Conservation (phyloP, 1,140 invertebrate genomes). For the Bathynomus jamesi region DNA sequence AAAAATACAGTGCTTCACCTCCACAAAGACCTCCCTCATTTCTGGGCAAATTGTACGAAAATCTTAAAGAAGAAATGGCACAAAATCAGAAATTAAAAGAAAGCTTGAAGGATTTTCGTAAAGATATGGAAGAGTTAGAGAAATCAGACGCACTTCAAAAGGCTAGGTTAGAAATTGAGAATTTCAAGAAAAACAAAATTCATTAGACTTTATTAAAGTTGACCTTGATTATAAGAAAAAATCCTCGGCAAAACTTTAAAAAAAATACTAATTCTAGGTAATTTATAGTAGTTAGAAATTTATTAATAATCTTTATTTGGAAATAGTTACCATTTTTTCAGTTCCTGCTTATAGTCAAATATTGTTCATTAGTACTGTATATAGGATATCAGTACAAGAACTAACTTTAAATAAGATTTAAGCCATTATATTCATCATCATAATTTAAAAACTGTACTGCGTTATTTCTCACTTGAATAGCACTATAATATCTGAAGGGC, state of each 20-base stretch:
- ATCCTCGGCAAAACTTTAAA: too few relatives aligned
- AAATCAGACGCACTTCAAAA: slow-evolving; percentile 92
- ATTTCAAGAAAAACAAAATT: too few relatives aligned
- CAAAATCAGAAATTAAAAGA: slow-evolving; percentile 99
- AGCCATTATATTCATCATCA: not conserved
- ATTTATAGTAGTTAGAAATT: too few relatives aligned
- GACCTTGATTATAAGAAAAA: too few relatives aligned
- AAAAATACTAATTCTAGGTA: too few relatives aligned
- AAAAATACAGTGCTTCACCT: slow-evolving; percentile 9
- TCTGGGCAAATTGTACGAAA: slow-evolving; percentile 81
- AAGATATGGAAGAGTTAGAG: slow-evolving; percentile 95
- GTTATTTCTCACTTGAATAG: not conserved
- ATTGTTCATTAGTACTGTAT: not conserved
- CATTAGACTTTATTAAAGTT: too few relatives aligned
- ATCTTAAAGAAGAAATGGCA: slow-evolving; percentile 86
- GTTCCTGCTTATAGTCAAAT: not conserved
- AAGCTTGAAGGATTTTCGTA: slow-evolving; percentile 88
- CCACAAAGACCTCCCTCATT: slow-evolving; percentile 49
- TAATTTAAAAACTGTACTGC: not conserved
- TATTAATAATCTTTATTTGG: too few relatives aligned
- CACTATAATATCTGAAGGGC: not conserved
- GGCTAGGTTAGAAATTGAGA: slow-evolving; percentile 55
- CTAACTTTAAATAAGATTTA: not conserved
- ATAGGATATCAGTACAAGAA: not conserved
- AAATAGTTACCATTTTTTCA: too few relatives aligned